Base-by-base conservation (phyloP, 2,113 vertebrate species). In the Lepisosteus osseus region DNA sequence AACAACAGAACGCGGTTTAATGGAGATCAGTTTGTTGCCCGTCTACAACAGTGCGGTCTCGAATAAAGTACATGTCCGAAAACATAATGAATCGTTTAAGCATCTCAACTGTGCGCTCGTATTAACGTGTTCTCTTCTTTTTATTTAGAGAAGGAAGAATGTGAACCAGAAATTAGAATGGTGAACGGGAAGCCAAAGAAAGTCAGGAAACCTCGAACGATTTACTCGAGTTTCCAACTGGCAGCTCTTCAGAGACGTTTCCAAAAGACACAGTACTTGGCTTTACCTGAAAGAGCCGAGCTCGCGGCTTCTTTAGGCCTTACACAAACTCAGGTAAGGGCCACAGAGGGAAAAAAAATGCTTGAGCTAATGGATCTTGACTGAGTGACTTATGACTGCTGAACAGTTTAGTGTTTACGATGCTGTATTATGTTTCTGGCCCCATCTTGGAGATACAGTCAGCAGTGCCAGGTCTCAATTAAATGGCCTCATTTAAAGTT, bases 121-220 rank as follows among this genome's bases (percentile, higher is more conserved):
- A 1, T 29, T 29, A 29, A 29, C 29, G 29, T 29, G 29, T 29
- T 29, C 29, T 29, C 29, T 5, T 73, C 67, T 83, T 40, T 86
- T 76, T 72, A 63, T 80, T 84, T 87, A 95, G 97, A 98, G 83
- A 99, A 98, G 89, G 97, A 98, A 79, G 96, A 99, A 61, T 93
- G 93, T 43, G 96, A 99, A 84, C 95, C 96, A 59, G 97, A 97
- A 90, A 94, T 98, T 74, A 93, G 97, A 77, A 97, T 99, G 83
- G 96, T 98, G 62, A 98, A 98, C 78, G 97, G 97, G 69, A 99
- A 99, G 87, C 95, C 96, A 90, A 99, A 99, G 93, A 99, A 99
- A 90, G 94, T 99, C 71, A 88, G 97, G 74, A 99, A 99, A 87
- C 97, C 97, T 51, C 89, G 97, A 56, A 99, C 97, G 72, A 99